Evolutionary conservation across 2,797 vertebrate genomes (phyloP).

Genomic region (Holocentrus rufus): DNA sequence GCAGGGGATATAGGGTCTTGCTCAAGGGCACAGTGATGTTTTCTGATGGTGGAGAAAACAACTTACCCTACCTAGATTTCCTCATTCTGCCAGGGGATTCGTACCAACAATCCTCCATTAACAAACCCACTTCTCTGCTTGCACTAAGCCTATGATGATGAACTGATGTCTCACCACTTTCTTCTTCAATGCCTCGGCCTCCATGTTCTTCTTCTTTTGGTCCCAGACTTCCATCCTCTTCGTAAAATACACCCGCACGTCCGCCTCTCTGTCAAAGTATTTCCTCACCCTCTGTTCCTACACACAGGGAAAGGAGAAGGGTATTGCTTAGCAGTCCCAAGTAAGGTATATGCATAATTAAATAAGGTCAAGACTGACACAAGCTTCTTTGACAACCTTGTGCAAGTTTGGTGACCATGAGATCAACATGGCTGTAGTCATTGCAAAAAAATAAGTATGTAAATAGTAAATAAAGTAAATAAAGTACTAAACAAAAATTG

Average conservation of each 20-base stretch:
- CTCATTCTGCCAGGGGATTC: background rate
- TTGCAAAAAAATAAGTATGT: no score
- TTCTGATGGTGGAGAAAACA: background rate
- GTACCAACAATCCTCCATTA: background rate
- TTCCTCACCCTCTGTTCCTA: conserved; percentile 79
- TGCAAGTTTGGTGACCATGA: background rate
- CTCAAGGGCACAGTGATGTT: background rate
- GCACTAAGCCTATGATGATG: no score
- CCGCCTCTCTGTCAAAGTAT: conserved; percentile 88
- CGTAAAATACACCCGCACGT: conserved; percentile 79
- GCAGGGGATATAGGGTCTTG: background rate
- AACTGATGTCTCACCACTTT: conserved; percentile 60
- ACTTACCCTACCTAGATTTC: background rate
- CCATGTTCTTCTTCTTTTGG: conserved; percentile 68
- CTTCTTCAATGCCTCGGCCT: conserved; percentile 70
- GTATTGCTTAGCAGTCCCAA: background rate
- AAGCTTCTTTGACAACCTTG: background rate
- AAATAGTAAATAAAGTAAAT: no score
- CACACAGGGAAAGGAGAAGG: conserved; percentile 26
- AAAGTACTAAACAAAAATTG: no score
- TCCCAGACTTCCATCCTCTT: conserved; percentile 71
- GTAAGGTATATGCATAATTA: background rate
- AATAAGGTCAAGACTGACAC: background rate
- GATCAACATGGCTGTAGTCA: background rate
- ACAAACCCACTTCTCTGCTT: background rate